Base-by-base conservation (phyloP, 2,888 invertebrate species). In the Ophion ventricosus region DNA sequence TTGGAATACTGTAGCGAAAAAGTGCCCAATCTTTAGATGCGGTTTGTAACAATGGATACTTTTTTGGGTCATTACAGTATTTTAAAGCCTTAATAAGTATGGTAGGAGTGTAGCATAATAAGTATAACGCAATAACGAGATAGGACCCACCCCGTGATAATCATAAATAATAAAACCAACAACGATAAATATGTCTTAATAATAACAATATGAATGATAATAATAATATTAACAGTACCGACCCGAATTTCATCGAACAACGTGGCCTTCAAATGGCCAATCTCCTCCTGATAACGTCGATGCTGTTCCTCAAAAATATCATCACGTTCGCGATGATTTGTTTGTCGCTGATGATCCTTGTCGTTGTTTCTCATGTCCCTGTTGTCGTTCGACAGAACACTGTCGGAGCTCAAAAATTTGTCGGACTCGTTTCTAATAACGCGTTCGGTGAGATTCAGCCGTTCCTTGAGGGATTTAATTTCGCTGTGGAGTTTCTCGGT, bases 401-500 rank as follows among this genome's bases (percentile, higher is more conserved):
- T 83, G 8, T 86, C 86, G n/a, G 82, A 70, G 35, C 69, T 82
- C 23, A 77, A 77, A 72, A 88, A 79, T 74, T 88, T 90, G 11
- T 88, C 89, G 0, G 91, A 88, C 49, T 93, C 93, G 59, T 93
- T 94, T 73, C 92, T 91, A 75, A 95, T 94, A 10, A 94, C 93
- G 82, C 94, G 94, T 88, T 96, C 96, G 0, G 95, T 95, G 64
- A 93, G 94, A 90, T 95, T 96, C 1, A 96, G 90, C 26, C 95
- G 93, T 86, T 96, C 95, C 88, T 96, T 96, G 10, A 96, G 90
- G 56, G 95, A 94, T 89, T 96, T 96, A 57, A 96, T 95, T 91
- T 96, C 96, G 64, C 95, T 92, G 78, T 95, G 95, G 80, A 97
- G 92, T 91, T 95, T 96, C 61, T 95, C 95, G 1, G 95, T 95